These are phyloP conservation scores for Capreolus pygargus DNA, from an alignment of 2,113 vertebrate genomes.

Conservation along the genomic window DNA sequence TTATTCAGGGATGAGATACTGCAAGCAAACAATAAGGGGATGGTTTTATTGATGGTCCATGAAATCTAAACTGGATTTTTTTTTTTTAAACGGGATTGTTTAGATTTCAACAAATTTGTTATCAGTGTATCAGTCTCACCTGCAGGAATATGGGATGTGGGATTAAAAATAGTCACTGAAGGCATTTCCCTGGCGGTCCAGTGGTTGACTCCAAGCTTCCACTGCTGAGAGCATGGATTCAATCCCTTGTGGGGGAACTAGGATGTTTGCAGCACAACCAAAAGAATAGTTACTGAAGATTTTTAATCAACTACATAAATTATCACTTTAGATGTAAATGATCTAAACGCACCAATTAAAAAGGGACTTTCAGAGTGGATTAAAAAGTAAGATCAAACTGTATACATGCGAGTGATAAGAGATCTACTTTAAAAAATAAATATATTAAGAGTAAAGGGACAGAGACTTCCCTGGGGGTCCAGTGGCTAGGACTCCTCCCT, in stretches of 20 bases:
- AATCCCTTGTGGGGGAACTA: neutral
- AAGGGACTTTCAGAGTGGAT: neutral
- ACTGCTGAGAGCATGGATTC: neutral
- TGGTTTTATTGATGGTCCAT: neutral
- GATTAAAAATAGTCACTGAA: neutral
- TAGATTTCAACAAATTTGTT: neutral
- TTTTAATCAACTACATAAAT: neutral
- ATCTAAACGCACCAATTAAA: neutral
- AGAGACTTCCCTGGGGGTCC: neutral
- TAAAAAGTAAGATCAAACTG: neutral
- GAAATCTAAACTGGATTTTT: neutral
- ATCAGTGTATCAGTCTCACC: neutral
- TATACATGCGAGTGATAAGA: neutral
- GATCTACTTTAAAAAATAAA: neutral
- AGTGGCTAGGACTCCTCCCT: neutral
- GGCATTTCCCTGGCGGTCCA: neutral
- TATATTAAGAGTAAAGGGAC: neutral
- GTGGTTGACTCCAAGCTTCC: neutral
- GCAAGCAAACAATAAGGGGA: neutral
- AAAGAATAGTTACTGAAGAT: neutral
- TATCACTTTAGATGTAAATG: neutral
- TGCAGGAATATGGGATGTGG: neutral
- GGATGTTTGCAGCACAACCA: neutral
- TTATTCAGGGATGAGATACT: neutral
- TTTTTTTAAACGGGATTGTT: neutral